Conservation (phyloP, 1,140 invertebrate genomes). For the Sarcophaga peregrina region DNA sequence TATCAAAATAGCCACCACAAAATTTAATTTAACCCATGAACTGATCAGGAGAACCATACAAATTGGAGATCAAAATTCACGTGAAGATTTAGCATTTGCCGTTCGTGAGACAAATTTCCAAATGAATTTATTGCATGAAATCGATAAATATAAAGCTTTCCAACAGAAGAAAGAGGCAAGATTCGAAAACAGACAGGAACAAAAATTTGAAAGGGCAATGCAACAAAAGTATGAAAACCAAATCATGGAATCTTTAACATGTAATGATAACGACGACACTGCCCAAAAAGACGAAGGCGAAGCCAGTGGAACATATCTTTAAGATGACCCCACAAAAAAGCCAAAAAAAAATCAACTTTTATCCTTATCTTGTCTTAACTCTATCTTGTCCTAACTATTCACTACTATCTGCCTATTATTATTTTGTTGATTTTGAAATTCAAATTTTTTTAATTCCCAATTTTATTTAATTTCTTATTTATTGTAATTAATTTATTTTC, state of each 20-base stretch:
- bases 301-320: no score
- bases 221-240: not conserved
- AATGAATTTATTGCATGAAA: not conserved
- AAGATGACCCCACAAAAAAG: no score
- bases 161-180: not conserved
- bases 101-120: not conserved
- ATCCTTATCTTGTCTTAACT: no score
- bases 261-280: not conserved
- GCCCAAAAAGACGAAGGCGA: no score
- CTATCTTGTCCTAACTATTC: no score
- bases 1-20: not conserved
- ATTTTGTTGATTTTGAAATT: no score
- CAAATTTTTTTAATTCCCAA: no score
- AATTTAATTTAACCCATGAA: conserved; percentile 17
- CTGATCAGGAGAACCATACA: not conserved
- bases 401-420: no score
- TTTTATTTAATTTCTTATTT: no score
- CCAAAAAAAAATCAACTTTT: no score
- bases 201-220: not conserved
- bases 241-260: not conserved
- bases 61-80: not conserved
- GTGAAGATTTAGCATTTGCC: not conserved
- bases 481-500: no score
- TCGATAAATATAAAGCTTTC: not conserved
- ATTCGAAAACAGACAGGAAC: not conserved